Evolutionary conservation across 2,113 vertebrate species (phyloP).

Genomic region (Forbesichthys agassizii): DNA sequence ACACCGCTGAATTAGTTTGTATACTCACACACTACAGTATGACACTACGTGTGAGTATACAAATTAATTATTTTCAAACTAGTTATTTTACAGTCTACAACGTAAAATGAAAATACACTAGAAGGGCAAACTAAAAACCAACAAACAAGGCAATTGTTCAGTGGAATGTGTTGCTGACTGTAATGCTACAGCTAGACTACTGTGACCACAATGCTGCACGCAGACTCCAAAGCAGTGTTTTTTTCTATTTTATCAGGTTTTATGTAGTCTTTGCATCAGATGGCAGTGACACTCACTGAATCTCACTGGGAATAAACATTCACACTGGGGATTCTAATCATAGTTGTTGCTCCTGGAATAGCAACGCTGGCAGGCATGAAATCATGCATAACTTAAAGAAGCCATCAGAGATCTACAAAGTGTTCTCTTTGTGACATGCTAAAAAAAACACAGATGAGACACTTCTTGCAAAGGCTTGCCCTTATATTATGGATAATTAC

Average conservation of each 20-base stretch:
- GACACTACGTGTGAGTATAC: not conserved
- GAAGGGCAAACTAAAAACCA: conserved; percentile 20
- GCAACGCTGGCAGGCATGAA: conserved; percentile 70
- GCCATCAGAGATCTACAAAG: conserved; percentile 71
- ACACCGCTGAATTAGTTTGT: no score
- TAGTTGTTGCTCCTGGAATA: conserved; percentile 73
- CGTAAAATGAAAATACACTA: conserved; percentile 18
- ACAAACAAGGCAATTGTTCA: conserved; percentile 32
- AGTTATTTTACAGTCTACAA: conserved; percentile 20
- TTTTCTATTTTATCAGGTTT: conserved; percentile 50
- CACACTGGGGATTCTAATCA: conserved; percentile 58
- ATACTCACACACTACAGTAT: not conserved
- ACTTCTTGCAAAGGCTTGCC: conserved; percentile 37
- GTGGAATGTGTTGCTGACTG: conserved; percentile 20
- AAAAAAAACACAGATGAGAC: conserved; percentile 44
- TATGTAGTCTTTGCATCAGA: conserved; percentile 47
- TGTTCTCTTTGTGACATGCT: conserved; percentile 59
- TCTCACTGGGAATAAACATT: conserved; percentile 62
- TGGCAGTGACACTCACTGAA: conserved; percentile 44
- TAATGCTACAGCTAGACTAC: conserved; percentile 34
- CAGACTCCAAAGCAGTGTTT: conserved; percentile 19
- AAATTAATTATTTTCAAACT: no score
- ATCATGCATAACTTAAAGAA: conserved; percentile 68
- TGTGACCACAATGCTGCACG: conserved; percentile 4
- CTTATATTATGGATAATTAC: conserved; percentile 44